A percentile compares a stretch with the other conserved stretches of the same genome.
These are phyloP conservation scores for Catocala nupta DNA, from an alignment of 2,888 invertebrate genomes.

Conservation along the genomic window DNA sequence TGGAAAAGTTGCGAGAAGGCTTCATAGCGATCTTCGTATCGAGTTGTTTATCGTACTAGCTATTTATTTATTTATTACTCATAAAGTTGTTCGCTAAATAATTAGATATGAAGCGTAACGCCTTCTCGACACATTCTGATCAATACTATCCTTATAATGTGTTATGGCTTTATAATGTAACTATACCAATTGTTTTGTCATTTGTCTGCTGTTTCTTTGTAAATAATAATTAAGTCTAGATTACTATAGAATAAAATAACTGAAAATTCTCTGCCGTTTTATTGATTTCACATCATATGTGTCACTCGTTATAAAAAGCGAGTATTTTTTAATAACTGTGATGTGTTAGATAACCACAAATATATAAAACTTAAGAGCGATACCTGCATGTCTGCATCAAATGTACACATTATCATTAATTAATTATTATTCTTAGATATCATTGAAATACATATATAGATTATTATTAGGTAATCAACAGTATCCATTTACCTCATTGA, in stretches of 20 bases:
- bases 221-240: conserved; percentile 54
- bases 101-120: conserved; percentile 19
- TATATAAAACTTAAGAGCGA: too few species aligned
- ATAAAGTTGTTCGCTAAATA: conserved; percentile 24
- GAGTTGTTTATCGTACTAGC: conserved; percentile 18
- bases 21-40: conserved; percentile 24
- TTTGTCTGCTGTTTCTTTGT: conserved; percentile 51
- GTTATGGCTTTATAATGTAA: conserved; percentile 38
- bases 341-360: too few species aligned
- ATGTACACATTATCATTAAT: too few species aligned
- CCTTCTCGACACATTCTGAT: conserved; percentile 20
- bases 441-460: too few species aligned
- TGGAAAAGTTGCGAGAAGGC: conserved; percentile 22
- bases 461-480: too few species aligned
- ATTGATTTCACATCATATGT: too few species aligned
- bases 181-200: conserved; percentile 46
- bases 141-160: conserved; percentile 37
- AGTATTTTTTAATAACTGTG: too few species aligned
- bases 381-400: too few species aligned
- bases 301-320: too few species aligned
- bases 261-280: conserved; percentile 13
- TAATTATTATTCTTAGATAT: too few species aligned
- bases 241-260: conserved; percentile 36
- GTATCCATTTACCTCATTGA: too few species aligned
- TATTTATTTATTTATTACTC: conserved; percentile 49